These are phyloP conservation scores for Puffinus mauretanicus DNA, from an alignment of 2,113 vertebrate genomes.

Conservation along the genomic window DNA sequence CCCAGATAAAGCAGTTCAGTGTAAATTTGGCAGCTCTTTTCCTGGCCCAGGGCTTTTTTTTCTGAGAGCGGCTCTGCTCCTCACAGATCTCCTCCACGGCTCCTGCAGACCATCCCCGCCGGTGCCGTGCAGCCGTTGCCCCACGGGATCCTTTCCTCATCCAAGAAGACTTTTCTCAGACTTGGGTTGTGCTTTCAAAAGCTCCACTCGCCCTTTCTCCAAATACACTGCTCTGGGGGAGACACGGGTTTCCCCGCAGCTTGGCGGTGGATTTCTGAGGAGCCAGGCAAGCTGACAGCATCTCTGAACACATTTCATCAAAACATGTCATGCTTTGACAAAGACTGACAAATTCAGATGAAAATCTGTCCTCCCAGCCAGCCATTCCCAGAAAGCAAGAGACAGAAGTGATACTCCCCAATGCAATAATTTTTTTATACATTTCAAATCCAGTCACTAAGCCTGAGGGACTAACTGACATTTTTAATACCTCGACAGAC, in stretches of 20 bases:
- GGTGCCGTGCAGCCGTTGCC: accelerated
- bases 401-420: conserved; percentile 28
- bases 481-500: conserved; percentile 11
- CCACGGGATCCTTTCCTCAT: neutral
- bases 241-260: neutral
- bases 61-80: neutral
- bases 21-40: neutral
- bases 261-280: neutral
- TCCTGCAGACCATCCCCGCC: neutral
- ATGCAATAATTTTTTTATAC: neutral
- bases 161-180: neutral
- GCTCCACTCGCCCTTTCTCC: accelerated
- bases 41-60: neutral
- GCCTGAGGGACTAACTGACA: conserved; percentile 15
- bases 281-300: conserved; percentile 15
- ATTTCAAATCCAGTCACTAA: neutral
- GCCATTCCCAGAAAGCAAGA: conserved; percentile 23
- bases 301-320: neutral
- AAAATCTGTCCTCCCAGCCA: conserved; percentile 55
- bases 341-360: conserved; percentile 17
- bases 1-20: neutral
- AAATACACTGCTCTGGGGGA: neutral
- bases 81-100: accelerated
- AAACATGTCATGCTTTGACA: conserved; percentile 49
- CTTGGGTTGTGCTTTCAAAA: accelerated